Percentiles rank a stretch among this genome's conserved stretches.
Evolutionary conservation across 30 jellyfish, hydroid and myxozoan genomes (phyloP).

Genomic region (Calvadosia cruxmelitensis): DNA sequence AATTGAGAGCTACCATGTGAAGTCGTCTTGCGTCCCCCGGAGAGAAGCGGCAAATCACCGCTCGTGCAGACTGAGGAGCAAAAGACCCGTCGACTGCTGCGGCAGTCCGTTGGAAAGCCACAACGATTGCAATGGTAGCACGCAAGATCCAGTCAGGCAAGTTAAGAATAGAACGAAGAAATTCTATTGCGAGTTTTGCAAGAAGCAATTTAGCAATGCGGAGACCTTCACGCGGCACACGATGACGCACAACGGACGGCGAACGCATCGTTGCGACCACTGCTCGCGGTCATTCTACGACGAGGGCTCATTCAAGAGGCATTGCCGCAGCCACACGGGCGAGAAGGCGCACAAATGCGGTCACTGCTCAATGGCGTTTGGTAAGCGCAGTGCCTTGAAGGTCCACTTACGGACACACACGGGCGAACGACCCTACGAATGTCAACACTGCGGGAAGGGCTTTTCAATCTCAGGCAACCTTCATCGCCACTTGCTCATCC

Average conservation of each 20-base stretch:
- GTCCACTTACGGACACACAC: constrained; percentile 30
- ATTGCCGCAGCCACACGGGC: constrained; percentile 18
- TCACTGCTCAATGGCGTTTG: constrained; percentile 25
- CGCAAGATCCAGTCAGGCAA: neutral
- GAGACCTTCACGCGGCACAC: constrained; percentile 8
- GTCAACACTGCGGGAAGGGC: constrained; percentile 21
- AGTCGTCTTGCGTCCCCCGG: too few species aligned
- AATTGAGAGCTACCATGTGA: too few species aligned
- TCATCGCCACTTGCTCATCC: constrained; percentile 28
- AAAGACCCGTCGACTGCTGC: too few species aligned
- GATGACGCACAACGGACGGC: constrained; percentile 22
- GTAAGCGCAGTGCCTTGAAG: constrained; percentile 23
- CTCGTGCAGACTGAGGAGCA: too few species aligned
- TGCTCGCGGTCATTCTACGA: constrained; percentile 32
- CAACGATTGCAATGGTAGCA: too few species aligned
- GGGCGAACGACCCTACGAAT: constrained; percentile 24
- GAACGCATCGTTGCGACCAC: constrained; percentile 18
- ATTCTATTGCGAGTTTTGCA: constrained; percentile 13
- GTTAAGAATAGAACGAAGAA: neutral
- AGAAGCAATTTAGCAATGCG: constrained; percentile 2
- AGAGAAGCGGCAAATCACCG: too few species aligned
- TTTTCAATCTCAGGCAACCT: constrained; percentile 39
- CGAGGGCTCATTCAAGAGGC: constrained; percentile 10
- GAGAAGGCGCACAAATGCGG: constrained; percentile 25
- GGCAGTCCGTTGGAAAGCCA: too few species aligned